A percentile compares a stretch with the other conserved stretches of the same genome.
Evolutionary conservation across 2,113 vertebrate species (phyloP).

Genomic region (Ginglymostoma cirratum): DNA sequence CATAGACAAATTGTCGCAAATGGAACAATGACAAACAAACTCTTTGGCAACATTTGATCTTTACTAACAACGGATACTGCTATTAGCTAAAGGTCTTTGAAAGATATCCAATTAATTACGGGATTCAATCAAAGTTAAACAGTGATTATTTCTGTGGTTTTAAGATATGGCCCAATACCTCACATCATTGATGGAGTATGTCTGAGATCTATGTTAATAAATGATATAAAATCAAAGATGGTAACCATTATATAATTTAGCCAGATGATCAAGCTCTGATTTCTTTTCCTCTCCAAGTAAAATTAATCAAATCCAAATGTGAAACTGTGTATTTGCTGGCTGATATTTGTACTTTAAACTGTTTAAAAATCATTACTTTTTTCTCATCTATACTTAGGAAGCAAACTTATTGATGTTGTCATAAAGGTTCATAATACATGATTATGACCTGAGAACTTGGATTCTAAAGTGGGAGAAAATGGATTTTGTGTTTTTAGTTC

Average conservation of each 20-base stretch:
- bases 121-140: background rate
- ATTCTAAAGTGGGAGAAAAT: no score
- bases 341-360: background rate
- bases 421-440: no score
- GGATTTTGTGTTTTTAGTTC: no score
- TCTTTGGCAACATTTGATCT: background rate
- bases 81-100: slow-evolving; percentile 5
- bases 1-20: background rate
- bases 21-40: background rate
- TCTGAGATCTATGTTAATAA: background rate
- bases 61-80: background rate
- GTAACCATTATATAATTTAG: background rate
- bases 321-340: background rate
- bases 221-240: background rate
- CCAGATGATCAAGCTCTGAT: background rate
- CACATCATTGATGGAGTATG: background rate
- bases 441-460: no score
- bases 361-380: slow-evolving; percentile 5
- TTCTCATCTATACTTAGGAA: background rate
- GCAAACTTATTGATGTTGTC: background rate
- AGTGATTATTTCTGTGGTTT: background rate
- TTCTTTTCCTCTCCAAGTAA: background rate
- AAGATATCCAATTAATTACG: background rate
- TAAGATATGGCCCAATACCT: background rate
- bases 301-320: background rate